Conservation (phyloP, 2,113 vertebrate genomes). For the Colius striatus region DNA sequence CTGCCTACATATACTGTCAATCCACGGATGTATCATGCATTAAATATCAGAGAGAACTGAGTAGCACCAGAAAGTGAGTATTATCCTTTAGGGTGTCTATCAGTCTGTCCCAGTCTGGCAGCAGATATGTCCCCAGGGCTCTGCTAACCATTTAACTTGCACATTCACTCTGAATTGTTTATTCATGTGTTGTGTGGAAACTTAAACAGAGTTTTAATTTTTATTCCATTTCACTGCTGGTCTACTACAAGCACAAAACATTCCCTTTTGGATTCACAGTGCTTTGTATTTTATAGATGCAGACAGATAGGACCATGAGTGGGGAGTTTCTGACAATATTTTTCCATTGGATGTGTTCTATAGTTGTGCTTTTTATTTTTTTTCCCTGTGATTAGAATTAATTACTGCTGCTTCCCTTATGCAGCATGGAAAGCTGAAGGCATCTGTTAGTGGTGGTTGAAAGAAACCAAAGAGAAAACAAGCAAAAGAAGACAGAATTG, state of each 20-base stretch:
- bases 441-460: constrained; percentile 42
- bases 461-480: constrained; percentile 47
- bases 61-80: not conserved
- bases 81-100: not conserved
- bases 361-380: constrained; percentile 44
- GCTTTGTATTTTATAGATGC: not conserved
- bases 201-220: not conserved
- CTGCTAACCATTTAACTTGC: not conserved
- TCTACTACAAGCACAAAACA: not conserved
- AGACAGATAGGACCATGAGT: not conserved
- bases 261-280: not conserved
- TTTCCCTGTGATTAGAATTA: constrained; percentile 75
- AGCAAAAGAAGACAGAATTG: constrained; percentile 58
- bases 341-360: constrained; percentile 32
- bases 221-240: not conserved
- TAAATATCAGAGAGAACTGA: not conserved
- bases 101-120: not conserved
- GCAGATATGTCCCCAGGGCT: not conserved
- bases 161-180: not conserved
- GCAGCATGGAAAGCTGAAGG: constrained; percentile 18
- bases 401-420: constrained; percentile 68
- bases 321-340: not conserved
- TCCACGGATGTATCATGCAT: not conserved
- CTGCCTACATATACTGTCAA: not conserved
- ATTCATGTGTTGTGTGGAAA: not conserved